A percentile compares a stretch with the other conserved stretches of the same genome.
phyloP scores from a whole-genome alignment of 2,888 invertebrate species.

The Lamellibrachia columna region DNA sequence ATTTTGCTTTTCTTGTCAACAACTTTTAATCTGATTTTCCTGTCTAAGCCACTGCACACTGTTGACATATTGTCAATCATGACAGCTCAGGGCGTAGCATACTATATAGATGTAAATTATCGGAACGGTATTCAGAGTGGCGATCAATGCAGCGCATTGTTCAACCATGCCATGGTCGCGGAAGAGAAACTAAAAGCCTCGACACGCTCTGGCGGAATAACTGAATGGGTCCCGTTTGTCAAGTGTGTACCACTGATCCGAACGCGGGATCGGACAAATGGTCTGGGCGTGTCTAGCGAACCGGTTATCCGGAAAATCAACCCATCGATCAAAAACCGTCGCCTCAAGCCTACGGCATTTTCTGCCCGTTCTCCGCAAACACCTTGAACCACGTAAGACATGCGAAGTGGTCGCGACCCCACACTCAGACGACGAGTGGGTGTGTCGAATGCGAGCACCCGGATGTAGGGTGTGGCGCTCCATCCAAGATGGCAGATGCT shows the following conservation, averaged over 20 bases:
- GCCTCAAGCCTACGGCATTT: not conserved
- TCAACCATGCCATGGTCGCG: not conserved
- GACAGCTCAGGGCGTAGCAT: not conserved
- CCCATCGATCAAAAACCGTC: conserved; percentile 16
- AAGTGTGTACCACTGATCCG: not conserved
- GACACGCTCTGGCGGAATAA: not conserved
- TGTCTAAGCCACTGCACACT: not conserved
- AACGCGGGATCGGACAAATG: not conserved
- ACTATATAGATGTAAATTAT: not conserved
- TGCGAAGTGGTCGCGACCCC: not conserved
- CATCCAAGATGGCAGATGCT: conserved; percentile 30
- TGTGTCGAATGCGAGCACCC: conserved; percentile 41
- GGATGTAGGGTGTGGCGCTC: conserved; percentile 45
- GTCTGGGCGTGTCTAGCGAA: not conserved
- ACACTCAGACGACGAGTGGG: conserved; percentile 40
- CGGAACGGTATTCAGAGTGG: not conserved
- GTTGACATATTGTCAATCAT: not conserved
- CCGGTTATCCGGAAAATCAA: not conserved
- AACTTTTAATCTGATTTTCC: not conserved
- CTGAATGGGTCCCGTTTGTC: not conserved
- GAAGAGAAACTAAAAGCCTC: conserved; percentile 9
- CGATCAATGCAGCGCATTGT: not conserved
- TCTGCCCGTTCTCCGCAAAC: conserved; percentile 3
- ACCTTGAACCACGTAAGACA: conserved; percentile 3
- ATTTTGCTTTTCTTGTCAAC: not conserved